phyloP scores from a whole-genome alignment of 2,113 vertebrate genomes.

The Syngnathus scovelli region DNA sequence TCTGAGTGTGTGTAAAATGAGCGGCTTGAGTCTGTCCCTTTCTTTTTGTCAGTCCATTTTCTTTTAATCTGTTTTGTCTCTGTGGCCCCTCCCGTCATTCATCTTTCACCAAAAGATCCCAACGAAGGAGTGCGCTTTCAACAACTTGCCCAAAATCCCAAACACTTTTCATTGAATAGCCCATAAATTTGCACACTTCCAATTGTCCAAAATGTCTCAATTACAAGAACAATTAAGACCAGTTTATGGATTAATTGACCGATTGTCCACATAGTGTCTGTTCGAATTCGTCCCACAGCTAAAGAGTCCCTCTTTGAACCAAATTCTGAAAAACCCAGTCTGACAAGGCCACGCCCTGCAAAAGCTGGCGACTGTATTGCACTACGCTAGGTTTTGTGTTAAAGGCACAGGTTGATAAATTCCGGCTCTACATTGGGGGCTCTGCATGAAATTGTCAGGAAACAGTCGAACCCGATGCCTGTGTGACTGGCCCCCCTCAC shows the following conservation, averaged over 20 bases:
- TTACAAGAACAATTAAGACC: not conserved
- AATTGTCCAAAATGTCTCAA: not conserved
- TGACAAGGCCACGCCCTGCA: too few species aligned
- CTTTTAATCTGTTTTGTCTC: conserved; percentile 37
- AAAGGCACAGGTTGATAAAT: too few species aligned
- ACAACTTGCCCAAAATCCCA: not conserved
- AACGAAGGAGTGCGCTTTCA: not conserved
- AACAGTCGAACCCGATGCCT: conserved; percentile 27
- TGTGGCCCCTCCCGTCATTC: conserved; percentile 19
- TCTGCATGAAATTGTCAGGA: conserved; percentile 17
- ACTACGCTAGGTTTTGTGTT: too few species aligned
- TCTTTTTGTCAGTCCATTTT: conserved; percentile 36
- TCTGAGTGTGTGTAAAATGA: conserved; percentile 45
- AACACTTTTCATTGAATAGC: not conserved
- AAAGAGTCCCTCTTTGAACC: too few species aligned
- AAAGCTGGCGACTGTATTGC: too few species aligned
- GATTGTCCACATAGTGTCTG: too few species aligned
- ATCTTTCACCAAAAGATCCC: not conserved
- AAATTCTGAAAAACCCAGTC: not conserved
- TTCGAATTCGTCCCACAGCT: too few species aligned
- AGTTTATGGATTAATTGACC: not conserved
- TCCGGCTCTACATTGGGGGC: conserved; percentile 1
- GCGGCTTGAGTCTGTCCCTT: conserved; percentile 32
- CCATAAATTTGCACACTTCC: not conserved
- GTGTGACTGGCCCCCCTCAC: conserved; percentile 15